Conservation (phyloP, 1,140 invertebrate genomes). For the Eurosta solidaginis region DNA sequence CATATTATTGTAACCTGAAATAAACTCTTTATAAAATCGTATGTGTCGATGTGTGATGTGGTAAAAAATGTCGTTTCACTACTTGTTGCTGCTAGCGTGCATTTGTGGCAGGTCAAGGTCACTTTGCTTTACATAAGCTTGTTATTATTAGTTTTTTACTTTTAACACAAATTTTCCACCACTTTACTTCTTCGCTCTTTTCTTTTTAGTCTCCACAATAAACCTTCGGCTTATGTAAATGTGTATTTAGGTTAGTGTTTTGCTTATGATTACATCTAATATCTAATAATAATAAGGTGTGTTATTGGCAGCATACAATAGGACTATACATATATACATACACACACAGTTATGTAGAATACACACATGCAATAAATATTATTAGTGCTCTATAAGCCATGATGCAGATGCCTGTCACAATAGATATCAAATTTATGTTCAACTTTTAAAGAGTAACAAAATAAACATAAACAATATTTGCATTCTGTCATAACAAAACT, state of each 20-base stretch:
- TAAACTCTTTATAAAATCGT: background rate
- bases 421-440: no score
- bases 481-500: no score
- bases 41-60: no score
- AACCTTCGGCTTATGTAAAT: background rate
- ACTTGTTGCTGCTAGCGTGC: background rate
- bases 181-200: background rate
- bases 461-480: no score
- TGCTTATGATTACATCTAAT: no score
- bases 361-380: background rate
- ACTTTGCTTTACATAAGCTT: background rate
- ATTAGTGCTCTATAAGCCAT: background rate
- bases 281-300: no score
- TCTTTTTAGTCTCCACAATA: no score
- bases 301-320: background rate
- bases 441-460: no score
- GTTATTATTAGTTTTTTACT: background rate
- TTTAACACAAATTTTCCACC: background rate
- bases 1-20: background rate
- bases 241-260: no score
- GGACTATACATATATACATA: no score
- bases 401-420: no score
- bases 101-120: background rate
- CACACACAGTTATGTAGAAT: background rate
- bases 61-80: background rate